phyloP scores from a whole-genome alignment of 2,888 invertebrate species.

The Horisme vitalbata region DNA sequence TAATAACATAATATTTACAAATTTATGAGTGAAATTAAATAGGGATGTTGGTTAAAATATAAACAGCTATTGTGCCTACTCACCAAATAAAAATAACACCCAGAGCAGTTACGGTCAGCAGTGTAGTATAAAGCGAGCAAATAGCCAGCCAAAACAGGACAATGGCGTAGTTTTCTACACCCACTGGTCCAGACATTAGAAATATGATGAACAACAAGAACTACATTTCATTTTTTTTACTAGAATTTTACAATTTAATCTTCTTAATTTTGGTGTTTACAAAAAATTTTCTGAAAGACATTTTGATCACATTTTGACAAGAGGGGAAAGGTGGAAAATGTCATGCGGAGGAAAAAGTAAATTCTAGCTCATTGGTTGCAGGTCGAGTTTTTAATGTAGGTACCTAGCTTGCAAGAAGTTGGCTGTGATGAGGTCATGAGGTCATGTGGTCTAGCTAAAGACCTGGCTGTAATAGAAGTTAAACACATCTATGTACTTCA shows the following conservation, averaged over 20 bases:
- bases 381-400: too few species aligned
- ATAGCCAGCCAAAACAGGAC: constrained; percentile 58
- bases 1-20: too few species aligned
- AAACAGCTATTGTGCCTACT: constrained; percentile 37
- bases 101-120: constrained; percentile 57
- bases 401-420: too few species aligned
- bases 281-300: constrained; percentile 13
- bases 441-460: too few species aligned
- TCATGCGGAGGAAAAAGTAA: background rate
- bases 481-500: too few species aligned
- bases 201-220: constrained; percentile 1
- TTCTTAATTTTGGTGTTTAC: constrained; percentile 17
- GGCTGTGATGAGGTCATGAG: too few species aligned
- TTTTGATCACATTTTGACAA: constrained; percentile 23
- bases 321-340: background rate
- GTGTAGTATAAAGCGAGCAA: constrained; percentile 54
- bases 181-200: constrained; percentile 56
- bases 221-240: constrained; percentile 34
- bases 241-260: constrained; percentile 23
- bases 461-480: too few species aligned
- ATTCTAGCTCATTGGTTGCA: too few species aligned
- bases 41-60: too few species aligned
- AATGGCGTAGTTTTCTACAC: constrained; percentile 49
- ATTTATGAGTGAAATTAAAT: too few species aligned
- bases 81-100: constrained; percentile 57